A percentile compares a stretch with the other conserved stretches of the same genome.
phyloP scores from a whole-genome alignment of 1,140 invertebrate species.

The Habropoda laboriosa region DNA sequence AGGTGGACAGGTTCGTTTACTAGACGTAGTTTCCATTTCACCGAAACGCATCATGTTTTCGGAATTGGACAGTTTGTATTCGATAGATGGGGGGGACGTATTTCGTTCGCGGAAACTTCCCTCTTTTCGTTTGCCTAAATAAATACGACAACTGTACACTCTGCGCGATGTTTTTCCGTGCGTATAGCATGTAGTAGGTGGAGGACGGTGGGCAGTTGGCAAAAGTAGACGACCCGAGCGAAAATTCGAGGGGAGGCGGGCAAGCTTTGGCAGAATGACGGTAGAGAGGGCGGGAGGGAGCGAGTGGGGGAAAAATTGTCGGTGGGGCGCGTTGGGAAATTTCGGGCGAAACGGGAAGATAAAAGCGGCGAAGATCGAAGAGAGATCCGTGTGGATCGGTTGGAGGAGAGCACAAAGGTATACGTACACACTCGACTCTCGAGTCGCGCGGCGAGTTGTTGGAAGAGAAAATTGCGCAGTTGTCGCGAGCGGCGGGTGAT shows the following conservation, averaged over 20 bases:
- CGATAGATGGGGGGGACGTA: no score
- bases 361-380: background rate
- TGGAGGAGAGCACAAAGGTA: background rate
- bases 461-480: conserved; percentile 63
- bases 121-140: background rate
- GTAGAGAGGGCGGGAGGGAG: background rate
- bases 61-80: no score
- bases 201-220: no score
- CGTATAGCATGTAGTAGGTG: no score
- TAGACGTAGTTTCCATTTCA: background rate
- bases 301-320: background rate
- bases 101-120: background rate
- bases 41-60: background rate
- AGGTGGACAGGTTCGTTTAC: no score
- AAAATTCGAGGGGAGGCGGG: background rate
- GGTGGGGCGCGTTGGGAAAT: background rate
- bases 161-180: no score
- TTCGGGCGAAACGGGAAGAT: background rate
- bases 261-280: background rate
- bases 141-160: no score
- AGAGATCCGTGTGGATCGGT: no score
- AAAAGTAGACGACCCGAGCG: no score
- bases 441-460: conserved; percentile 23
- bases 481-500: conserved; percentile 38
- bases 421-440: background rate